Evolutionary conservation across 2,113 vertebrate genomes (phyloP), one percentile per base, ranked within the genome.

Genomic region (Carollia perspicillata): DNA sequence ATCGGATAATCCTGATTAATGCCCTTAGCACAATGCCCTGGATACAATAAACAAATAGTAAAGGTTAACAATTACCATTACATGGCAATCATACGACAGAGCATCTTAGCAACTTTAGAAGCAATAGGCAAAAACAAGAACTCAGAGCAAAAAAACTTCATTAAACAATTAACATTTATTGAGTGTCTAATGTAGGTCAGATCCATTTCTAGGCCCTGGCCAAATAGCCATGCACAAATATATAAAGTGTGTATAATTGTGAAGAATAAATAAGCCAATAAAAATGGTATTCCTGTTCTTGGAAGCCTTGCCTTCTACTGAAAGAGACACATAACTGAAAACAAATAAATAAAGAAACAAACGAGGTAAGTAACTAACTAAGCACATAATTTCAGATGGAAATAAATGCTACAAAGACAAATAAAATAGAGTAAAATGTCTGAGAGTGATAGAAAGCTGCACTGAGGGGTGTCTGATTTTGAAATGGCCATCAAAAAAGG

Each of bases 401-500:
- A 9, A 1, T 18, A 23, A 69, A n/a, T 90, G 35, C 17, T 55
- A 23, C 5, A 17, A 63, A 75, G 80, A 80, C 71, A 79, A 30
- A 90, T 5, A 77, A 47, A 33, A 1, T 3, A 66, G 40, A 72
- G 58, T 3, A 55, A 90, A 68, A n/a, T 35, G 13, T 8, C 1
- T 2, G 20, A 9, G 20, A 44, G 8, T 23, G 49, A 58, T 3
- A 14, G 5, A 42, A 40, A 30, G 55, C 44, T 28, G 18, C 26
- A 26, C 0, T 7, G 6, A 11, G 1, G 20, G 8, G 8, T 3
- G 20, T 4, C 1, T 16, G 4, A 11, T 60, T 26, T 60, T 40
- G 17, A 89, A 81, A 53, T 4, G 16, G 2, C 13, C 85, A 40
- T 71, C 60, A n/a, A 44, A 60, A 17, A 16, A 49, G 42, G 12